Evolutionary conservation across 2,797 vertebrate genomes (phyloP).

Genomic region (Petrocephalus schoutedeni): DNA sequence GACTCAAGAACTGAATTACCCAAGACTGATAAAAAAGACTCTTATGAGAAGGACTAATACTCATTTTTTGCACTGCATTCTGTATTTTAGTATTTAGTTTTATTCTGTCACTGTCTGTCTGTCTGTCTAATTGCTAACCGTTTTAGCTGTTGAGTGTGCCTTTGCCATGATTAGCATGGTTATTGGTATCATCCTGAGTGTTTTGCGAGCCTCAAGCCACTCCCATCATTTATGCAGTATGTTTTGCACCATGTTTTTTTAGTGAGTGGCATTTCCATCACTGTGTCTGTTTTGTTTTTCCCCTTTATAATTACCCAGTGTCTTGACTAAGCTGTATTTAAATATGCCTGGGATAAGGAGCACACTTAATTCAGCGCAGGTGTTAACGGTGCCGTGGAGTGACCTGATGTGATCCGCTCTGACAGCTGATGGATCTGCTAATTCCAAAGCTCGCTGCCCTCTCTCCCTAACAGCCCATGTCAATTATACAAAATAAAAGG

Average conservation of each 20-base stretch:
- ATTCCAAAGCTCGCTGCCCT: conserved; percentile 43
- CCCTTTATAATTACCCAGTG: background rate
- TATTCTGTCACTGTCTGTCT: no score
- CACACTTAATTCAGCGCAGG: background rate
- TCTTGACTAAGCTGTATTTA: background rate
- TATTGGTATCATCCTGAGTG: background rate
- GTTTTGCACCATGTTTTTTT: background rate
- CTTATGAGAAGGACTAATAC: background rate
- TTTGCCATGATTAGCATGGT: background rate
- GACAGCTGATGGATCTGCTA: background rate
- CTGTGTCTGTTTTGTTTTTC: background rate
- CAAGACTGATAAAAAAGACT: background rate
- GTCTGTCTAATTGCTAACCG: background rate
- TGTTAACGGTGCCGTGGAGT: background rate
- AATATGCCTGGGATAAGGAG: background rate
- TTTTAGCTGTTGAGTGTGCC: background rate
- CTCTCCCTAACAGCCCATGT: conserved; percentile 76
- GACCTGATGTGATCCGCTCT: background rate
- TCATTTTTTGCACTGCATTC: background rate
- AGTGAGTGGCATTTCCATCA: background rate
- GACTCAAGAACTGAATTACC: background rate
- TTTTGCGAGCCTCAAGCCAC: background rate
- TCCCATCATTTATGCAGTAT: background rate
- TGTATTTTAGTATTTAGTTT: background rate
- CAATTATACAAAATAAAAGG: conserved; percentile 91